Percentiles rank a stretch among this genome's conserved stretches.
Conservation (phyloP, 2,113 vertebrate species). For the Leptocoma aspasia region DNA sequence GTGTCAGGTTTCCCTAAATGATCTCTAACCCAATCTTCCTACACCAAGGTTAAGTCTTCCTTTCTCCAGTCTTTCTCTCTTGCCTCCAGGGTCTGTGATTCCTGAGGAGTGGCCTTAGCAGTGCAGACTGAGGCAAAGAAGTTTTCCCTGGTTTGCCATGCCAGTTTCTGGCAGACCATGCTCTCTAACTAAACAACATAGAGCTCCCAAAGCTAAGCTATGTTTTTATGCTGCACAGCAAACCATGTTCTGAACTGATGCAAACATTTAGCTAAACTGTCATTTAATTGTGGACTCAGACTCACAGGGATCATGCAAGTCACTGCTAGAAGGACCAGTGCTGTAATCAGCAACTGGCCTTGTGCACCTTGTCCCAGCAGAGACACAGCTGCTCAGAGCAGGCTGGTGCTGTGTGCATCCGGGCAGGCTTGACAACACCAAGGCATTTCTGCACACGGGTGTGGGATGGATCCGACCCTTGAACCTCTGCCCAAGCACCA, state of each 20-base stretch:
- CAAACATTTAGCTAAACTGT: neutral
- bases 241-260: neutral
- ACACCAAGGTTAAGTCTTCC: neutral
- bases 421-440: accelerated
- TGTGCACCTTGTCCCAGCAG: neutral
- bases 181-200: neutral
- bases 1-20: neutral
- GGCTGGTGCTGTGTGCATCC: neutral
- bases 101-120: neutral
- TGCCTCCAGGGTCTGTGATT: neutral
- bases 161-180: neutral
- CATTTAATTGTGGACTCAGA: neutral
- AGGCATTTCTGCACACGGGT: neutral
- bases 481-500: neutral
- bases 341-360: neutral
- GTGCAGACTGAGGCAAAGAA: neutral
- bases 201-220: neutral
- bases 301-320: neutral
- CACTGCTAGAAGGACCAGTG: neutral
- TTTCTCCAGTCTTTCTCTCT: neutral
- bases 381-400: neutral
- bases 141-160: neutral
- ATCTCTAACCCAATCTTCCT: neutral
- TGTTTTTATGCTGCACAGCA: neutral
- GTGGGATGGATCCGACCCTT: neutral